A percentile compares a stretch with the other conserved stretches of the same genome.
These are phyloP conservation scores for Tigriopus californicus DNA, from an alignment of 2,888 invertebrate genomes.

Conservation along the genomic window DNA sequence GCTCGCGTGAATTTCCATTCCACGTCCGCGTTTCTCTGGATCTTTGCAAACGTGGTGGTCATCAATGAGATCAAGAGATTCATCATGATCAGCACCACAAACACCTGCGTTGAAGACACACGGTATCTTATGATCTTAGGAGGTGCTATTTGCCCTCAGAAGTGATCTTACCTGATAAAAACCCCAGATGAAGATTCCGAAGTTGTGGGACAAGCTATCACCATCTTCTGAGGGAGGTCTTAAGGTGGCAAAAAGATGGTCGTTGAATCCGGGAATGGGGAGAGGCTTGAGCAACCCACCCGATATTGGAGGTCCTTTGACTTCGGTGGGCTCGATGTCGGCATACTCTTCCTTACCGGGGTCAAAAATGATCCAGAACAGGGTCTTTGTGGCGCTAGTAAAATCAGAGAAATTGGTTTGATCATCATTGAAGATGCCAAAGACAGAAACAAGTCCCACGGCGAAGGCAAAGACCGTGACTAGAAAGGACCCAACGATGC, in stretches of 20 bases:
- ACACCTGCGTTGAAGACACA: neutral
- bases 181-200: constrained; percentile 9
- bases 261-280: neutral
- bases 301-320: neutral
- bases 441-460: constrained; percentile 6
- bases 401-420: constrained; percentile 22
- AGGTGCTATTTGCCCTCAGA: neutral
- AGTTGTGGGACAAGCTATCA: neutral
- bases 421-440: constrained; percentile 7
- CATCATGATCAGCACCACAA: constrained; percentile 42
- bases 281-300: neutral
- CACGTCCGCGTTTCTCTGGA: constrained; percentile 44
- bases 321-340: neutral
- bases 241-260: neutral
- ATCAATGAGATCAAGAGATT: constrained; percentile 58
- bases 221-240: neutral
- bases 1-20: constrained; percentile 60
- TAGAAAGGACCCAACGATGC: neutral
- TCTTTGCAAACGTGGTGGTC: constrained; percentile 52
- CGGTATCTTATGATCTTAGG: neutral
- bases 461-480: neutral
- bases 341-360: constrained; percentile 21
- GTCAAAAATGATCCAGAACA: constrained; percentile 50
- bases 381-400: constrained; percentile 38
- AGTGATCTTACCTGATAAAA: neutral